Conservation (phyloP, 2,113 vertebrate genomes). For the Pterocles gutturalis region DNA sequence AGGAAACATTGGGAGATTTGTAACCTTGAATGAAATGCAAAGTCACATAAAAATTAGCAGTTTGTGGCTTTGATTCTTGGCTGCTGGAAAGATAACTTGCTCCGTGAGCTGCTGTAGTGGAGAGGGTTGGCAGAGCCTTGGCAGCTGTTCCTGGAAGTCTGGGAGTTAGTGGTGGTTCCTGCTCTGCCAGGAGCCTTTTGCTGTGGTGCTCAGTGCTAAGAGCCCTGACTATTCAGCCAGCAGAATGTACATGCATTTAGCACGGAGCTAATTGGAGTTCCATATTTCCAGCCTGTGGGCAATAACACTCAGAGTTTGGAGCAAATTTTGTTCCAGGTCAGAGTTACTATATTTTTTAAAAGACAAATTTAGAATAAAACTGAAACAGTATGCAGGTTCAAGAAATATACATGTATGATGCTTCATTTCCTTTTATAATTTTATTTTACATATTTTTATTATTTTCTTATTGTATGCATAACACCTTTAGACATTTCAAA, state of each 20-base stretch:
- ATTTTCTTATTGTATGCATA: not conserved
- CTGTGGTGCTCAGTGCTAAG: not conserved
- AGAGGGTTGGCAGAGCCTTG: not conserved
- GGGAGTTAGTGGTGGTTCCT: not conserved
- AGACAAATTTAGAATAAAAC: not conserved
- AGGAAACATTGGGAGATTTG: not conserved
- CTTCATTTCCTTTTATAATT: not conserved
- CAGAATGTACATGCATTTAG: not conserved
- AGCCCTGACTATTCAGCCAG: not conserved
- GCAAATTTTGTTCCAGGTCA: not conserved
- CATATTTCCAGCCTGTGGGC: not conserved
- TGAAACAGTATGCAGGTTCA: not conserved
- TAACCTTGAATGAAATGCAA: not conserved
- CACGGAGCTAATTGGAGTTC: not conserved
- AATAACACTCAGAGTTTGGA: not conserved
- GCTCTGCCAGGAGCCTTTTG: not conserved
- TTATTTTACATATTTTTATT: not conserved
- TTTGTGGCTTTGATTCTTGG: not conserved
- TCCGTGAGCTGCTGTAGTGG: not conserved
- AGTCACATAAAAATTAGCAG: not conserved
- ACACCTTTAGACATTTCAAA: not conserved
- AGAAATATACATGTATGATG: not conserved
- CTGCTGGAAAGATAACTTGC: not conserved
- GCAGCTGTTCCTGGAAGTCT: not conserved
- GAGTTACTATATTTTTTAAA: not conserved